Conservation (phyloP, 2,113 vertebrate genomes). For the Vicugna pacos region DNA sequence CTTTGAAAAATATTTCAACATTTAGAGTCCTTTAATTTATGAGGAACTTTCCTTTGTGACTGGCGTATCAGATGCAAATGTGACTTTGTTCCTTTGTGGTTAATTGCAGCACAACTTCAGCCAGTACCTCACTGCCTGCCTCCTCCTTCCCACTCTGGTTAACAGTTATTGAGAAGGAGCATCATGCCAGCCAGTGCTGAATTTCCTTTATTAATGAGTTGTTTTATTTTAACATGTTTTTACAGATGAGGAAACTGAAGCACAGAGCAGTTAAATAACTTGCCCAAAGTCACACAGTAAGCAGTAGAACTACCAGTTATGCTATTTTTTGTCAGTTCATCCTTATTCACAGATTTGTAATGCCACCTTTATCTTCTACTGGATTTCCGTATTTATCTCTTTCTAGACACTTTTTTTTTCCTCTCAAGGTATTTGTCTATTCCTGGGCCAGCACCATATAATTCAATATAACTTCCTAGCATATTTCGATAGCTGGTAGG, state of each 20-base stretch:
- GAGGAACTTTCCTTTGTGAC: not conserved
- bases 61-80: not conserved
- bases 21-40: not conserved
- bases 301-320: no score
- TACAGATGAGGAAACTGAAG: not conserved
- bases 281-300: not conserved
- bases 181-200: not conserved
- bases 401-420: not conserved
- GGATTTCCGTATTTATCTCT: not conserved
- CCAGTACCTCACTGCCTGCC: rapidly evolving
- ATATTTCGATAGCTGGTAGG: not conserved
- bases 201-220: not conserved
- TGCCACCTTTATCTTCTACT: not conserved
- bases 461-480: not conserved
- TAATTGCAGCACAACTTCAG: not conserved
- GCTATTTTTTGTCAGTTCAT: not conserved
- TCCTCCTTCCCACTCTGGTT: no score
- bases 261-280: not conserved
- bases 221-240: not conserved
- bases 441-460: not conserved
- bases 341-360: not conserved
- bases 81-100: not conserved
- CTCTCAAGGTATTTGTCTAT: not conserved
- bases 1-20: not conserved
- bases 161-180: not conserved